A percentile compares a stretch with the other conserved stretches of the same genome.
Conservation (phyloP, 2,888 invertebrate genomes). For the Hemaris fuciformis region DNA sequence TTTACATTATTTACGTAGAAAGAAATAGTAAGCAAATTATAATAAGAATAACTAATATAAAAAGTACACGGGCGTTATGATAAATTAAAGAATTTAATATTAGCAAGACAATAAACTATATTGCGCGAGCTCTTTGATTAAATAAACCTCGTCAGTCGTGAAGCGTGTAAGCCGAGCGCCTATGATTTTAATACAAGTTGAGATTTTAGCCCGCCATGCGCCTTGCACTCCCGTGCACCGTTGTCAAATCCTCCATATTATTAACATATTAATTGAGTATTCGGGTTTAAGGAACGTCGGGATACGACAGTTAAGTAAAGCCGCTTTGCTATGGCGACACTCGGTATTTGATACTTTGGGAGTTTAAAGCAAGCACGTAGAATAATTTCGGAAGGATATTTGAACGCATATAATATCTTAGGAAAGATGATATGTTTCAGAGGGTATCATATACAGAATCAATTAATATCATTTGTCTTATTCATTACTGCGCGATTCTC, state of each 20-base stretch:
- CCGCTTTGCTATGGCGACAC: conserved; percentile 53
- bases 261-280: conserved; percentile 80
- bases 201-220: conserved; percentile 40
- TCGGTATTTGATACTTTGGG: conserved; percentile 9
- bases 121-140: background rate
- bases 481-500: background rate
- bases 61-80: too few species aligned
- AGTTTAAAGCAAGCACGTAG: conserved; percentile 5
- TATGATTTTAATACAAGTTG: conserved; percentile 31
- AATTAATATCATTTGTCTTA: background rate
- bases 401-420: too few species aligned
- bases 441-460: background rate
- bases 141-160: background rate
- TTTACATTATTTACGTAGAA: too few species aligned
- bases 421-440: too few species aligned
- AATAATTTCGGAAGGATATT: too few species aligned
- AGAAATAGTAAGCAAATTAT: background rate
- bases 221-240: conserved; percentile 48
- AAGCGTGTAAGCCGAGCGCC: conserved; percentile 18
- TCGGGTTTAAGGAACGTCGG: conserved; percentile 53
- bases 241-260: conserved; percentile 59
- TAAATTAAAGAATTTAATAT: background rate
- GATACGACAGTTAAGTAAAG: conserved; percentile 41
- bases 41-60: too few species aligned
- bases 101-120: background rate